Evolutionary conservation across 2,888 invertebrate genomes (phyloP), one percentile per base, ranked within the genome.

Genomic region (Yponomeuta sedellus): DNA sequence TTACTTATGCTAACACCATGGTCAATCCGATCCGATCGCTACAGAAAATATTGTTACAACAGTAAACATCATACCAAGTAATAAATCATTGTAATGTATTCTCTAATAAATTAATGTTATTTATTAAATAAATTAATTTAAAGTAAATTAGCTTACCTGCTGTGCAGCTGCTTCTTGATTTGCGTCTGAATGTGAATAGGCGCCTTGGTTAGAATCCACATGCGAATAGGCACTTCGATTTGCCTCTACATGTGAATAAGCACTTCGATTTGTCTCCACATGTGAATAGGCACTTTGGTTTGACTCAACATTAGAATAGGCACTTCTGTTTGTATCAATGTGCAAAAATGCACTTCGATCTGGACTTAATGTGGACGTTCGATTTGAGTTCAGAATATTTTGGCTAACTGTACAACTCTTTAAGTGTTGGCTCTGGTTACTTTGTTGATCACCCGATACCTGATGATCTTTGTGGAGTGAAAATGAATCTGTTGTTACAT

Each of bases 1-100:
- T 80, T 80, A 67, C 74, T 80, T 52, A 52, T 52, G 44, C 44
- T 52, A 16, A 52, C 44, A 52, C 44, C 44, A 52, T 52, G 44
- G 16, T 52, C 44, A 52, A 16, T 52, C 16, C 44, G 44, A 52
- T 52, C 44, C 5, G 44, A 3, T 52, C 44, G 12, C 44, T 52
- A 52, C 12, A 52, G 44, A 16, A 52, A 16, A 16, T 16, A 52
- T 1, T 52, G 44, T 52, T 52, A 34, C 3, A 5, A 8, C 34
- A 5, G 34, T 6, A 34, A 34, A 34, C 34, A 34, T 6, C 34
- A 34, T 5, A 16, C 16, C 12, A 52, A 52, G 44, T 52, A 52
- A 16, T 52, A 52, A 6, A 16, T 16, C 16, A 16, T 52, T 52
- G 44, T n/a, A n/a, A n/a, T n/a, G n/a, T n/a, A n/a, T n/a, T n/a